Conservation (phyloP, 1,140 invertebrate species). For the Globodera rostochiensis region DNA sequence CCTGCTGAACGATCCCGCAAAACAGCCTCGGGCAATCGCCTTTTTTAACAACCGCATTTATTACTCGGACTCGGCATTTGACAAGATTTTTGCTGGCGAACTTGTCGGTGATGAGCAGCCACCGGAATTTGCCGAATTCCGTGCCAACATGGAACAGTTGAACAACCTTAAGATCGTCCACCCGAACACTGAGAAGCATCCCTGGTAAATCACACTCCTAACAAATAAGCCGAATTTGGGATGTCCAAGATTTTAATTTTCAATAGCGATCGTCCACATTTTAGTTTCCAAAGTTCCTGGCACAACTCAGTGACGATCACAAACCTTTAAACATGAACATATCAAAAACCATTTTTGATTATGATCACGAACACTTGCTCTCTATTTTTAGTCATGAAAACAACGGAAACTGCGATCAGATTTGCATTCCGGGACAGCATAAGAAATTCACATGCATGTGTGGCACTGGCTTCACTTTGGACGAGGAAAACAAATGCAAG, state of each 20-base stretch:
- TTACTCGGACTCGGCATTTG: conserved; percentile 84
- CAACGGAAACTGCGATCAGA: conserved; percentile 75
- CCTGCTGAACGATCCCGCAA: conserved; percentile 72
- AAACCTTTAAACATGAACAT: no score
- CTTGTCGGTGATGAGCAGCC: conserved; percentile 74
- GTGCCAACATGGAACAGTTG: conserved; percentile 80
- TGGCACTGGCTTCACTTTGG: conserved; percentile 53
- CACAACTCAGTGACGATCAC: no score
- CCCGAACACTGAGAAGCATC: conserved; percentile 30
- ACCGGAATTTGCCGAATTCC: conserved; percentile 70
- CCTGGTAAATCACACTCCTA: background rate
- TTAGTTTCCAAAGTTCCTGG: no score
- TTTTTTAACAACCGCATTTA: conserved; percentile 82
- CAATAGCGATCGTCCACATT: no score
- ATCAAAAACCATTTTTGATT: no score
- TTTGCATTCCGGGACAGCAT: conserved; percentile 59
- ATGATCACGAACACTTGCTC: no score
- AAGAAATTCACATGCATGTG: conserved; percentile 56
- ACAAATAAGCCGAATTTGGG: no score
- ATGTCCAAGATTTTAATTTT: no score
- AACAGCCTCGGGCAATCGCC: conserved; percentile 79
- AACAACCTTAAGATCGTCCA: conserved; percentile 62
- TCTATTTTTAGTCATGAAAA: conserved; percentile 76
- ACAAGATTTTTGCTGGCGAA: conserved; percentile 84
- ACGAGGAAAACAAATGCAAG: conserved; percentile 45